Evolutionary conservation across 2,888 invertebrate species (phyloP).

Genomic region (Andrena camellia): DNA sequence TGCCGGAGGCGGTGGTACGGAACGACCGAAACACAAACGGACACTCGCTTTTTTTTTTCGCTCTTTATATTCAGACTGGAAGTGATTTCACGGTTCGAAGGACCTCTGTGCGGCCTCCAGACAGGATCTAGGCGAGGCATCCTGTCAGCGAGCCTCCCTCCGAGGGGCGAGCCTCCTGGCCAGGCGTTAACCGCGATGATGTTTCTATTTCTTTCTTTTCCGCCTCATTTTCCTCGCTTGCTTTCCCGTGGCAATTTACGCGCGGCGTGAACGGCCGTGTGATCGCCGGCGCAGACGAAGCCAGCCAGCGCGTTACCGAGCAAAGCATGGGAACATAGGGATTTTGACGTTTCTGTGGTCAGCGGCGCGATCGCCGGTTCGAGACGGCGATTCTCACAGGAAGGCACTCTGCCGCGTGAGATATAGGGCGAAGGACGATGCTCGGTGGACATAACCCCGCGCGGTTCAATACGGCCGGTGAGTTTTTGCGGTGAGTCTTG

Average conservation of each 20-base stretch:
- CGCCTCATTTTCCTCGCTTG: not conserved
- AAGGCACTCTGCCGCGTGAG: constrained; percentile 50
- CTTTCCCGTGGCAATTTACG: constrained; percentile 7
- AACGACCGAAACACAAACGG: constrained; percentile 74
- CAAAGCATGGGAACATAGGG: constrained; percentile 11
- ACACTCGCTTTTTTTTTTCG: constrained; percentile 72
- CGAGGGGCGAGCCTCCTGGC: constrained; percentile 46
- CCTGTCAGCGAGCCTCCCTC: constrained; percentile 73
- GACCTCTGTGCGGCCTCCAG: constrained; percentile 75
- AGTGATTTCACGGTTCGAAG: constrained; percentile 83
- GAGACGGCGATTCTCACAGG: constrained; percentile 56
- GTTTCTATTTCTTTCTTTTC: constrained; percentile 42
- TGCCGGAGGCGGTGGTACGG: constrained; percentile 69
- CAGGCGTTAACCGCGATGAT: constrained; percentile 43
- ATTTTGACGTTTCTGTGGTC: constrained; percentile 45
- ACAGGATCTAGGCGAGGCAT: constrained; percentile 84
- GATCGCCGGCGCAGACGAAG: not conserved
- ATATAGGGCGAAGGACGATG: constrained; percentile 48
- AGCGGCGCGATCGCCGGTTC: constrained; percentile 51
- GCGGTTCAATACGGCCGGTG: constrained; percentile 56
- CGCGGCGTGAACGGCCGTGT: not conserved
- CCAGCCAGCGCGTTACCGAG: not conserved
- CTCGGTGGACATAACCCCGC: constrained; percentile 45
- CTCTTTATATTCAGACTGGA: constrained; percentile 79
- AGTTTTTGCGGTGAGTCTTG: constrained; percentile 80